Conservation (phyloP, 1,140 invertebrate species). For the Contarinia nasturtii region DNA sequence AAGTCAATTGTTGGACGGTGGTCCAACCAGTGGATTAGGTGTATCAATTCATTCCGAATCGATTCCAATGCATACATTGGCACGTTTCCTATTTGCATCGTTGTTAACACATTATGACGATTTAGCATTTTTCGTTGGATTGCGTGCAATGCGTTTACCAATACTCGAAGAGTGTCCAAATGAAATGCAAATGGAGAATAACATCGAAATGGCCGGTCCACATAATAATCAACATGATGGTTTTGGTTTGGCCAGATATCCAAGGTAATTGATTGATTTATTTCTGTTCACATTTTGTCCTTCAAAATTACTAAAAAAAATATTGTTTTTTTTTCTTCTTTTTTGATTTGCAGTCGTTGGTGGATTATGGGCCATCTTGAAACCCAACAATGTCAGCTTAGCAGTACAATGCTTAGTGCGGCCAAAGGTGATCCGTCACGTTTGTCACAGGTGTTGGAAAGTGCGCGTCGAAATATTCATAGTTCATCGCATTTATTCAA, state of each 20-base stretch:
- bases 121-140: slow-evolving; percentile 48
- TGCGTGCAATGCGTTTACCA: slow-evolving; percentile 35
- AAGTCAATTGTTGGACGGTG: slow-evolving; percentile 43
- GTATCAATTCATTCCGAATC: slow-evolving; percentile 55
- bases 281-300: not conserved
- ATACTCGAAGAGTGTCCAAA: slow-evolving; percentile 1
- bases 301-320: not conserved
- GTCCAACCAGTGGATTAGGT: slow-evolving; percentile 51
- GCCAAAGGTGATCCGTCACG: slow-evolving; percentile 48
- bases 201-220: not conserved
- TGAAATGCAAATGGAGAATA: not conserved
- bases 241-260: not conserved
- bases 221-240: slow-evolving; percentile 1
- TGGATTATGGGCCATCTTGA: slow-evolving; percentile 58
- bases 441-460: slow-evolving; percentile 50
- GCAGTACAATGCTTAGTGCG: slow-evolving; percentile 56
- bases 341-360: slow-evolving; percentile 34
- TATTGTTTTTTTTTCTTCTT: not conserved
- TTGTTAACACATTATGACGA: slow-evolving; percentile 52
- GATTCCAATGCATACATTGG: slow-evolving; percentile 68
- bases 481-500: slow-evolving; percentile 68
- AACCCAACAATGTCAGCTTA: slow-evolving; percentile 60
- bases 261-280: not conserved
- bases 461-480: slow-evolving; percentile 60
- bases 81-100: slow-evolving; percentile 56